Evolutionary conservation across 1,140 invertebrate genomes (phyloP), one percentile per base, ranked within the genome.

Genomic region (Delia radicum): DNA sequence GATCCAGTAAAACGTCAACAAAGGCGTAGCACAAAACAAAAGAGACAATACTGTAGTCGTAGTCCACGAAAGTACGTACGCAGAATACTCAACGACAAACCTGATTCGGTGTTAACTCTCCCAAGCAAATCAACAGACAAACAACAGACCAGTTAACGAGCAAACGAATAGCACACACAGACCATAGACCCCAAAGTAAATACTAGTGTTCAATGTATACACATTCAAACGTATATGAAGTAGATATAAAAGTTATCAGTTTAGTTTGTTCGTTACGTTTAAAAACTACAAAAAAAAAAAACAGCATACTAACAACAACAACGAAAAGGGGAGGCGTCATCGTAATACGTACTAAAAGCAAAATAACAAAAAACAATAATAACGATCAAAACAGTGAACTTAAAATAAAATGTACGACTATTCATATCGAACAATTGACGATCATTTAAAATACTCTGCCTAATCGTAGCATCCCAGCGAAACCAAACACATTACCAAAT

Each of bases 61-160:
- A 21, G 65, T 33, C n/a, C n/a, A n/a, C n/a, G n/a, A n/a, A n/a
- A n/a, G n/a, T n/a, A n/a, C n/a, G 5, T 33, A 69, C 65, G 65
- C 65, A 69, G 31, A 69, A 69, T 33, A 69, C 13, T 33, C 65
- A 69, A 69, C 29, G 29, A 12, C 29, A 69, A 69, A 69, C 65
- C 65, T 33, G 65, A 69, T 69, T 69, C 65, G 65, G 37, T 21
- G 18, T 15, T 21, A 31, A 67, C 28, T 18, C 63, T 67, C 28
- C 13, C 28, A 31, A 67, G 65, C 37, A 69, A 69, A 69, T 69
- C n/a, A 69, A 69, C 65, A 12, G 26, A n/a, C n/a, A 27, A 65
- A 12, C 29, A 33, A 69, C 31, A 65, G 65, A 37, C 65, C 65
- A 69, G 29, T 69, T 69, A 69, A 33, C 65, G 29, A 33, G 18